A percentile compares a stretch with the other conserved stretches of the same genome.
These are phyloP conservation scores for Strigamia transsilvanica DNA, from an alignment of 2,888 invertebrate species.

Conservation along the genomic window DNA sequence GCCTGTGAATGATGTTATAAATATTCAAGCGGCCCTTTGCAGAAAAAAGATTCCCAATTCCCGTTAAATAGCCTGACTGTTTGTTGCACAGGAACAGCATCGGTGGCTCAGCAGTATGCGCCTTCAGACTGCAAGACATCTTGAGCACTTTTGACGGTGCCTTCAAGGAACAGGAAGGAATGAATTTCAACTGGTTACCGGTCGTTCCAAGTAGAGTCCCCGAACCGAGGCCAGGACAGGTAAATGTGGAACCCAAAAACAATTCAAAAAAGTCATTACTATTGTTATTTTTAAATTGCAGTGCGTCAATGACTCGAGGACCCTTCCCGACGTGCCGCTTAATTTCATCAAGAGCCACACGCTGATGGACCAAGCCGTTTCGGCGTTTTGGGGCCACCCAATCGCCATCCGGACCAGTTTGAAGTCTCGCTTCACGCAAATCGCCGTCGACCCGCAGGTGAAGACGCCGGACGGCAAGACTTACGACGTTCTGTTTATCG, in stretches of 20 bases:
- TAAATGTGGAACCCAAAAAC: too few relatives aligned
- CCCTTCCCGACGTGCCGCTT: conserved; percentile 83
- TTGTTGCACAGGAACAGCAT: conserved; percentile 77
- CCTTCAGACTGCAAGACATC: conserved; percentile 86
- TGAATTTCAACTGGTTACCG: conserved; percentile 90
- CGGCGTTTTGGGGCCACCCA: conserved; percentile 82
- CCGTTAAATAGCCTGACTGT: too few relatives aligned
- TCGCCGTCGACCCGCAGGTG: conserved; percentile 92
- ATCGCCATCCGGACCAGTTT: conserved; percentile 87
- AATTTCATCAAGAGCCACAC: conserved; percentile 96
- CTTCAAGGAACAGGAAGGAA: conserved; percentile 89
- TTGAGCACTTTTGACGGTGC: conserved; percentile 88
- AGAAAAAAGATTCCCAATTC: too few relatives aligned
- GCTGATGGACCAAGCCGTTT: conserved; percentile 92
- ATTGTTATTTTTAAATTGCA: conserved; percentile 65
- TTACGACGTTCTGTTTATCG: conserved; percentile 93
- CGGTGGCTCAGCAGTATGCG: conserved; percentile 94
- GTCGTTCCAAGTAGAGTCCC: conserved; percentile 87
- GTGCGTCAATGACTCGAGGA: conserved; percentile 88
- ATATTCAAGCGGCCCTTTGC: too few relatives aligned
- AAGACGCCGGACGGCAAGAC: conserved; percentile 81
- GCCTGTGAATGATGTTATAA: too few relatives aligned
- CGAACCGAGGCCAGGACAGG: conserved; percentile 78
- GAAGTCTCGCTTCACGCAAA: conserved; percentile 83
- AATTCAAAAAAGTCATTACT: too few relatives aligned